phyloP scores from a whole-genome alignment of 2,888 invertebrate genomes.

The Spodoptera exigua region DNA sequence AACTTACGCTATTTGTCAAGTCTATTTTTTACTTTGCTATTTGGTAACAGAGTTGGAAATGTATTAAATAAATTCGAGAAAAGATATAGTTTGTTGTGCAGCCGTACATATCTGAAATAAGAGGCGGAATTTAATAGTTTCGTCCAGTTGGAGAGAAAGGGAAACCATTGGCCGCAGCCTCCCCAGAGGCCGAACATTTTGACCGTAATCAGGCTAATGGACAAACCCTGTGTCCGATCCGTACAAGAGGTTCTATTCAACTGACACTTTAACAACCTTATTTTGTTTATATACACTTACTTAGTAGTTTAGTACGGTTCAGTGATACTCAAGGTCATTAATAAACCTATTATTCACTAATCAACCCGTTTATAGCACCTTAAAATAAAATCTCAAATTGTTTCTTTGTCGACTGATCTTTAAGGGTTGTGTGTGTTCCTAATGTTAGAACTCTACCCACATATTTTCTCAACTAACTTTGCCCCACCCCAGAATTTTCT shows the following conservation, averaged over 20 bases:
- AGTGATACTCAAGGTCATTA: slow-evolving; percentile 56
- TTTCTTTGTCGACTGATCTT: too few relatives aligned
- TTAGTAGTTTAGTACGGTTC: slow-evolving; percentile 69
- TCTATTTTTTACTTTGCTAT: too few relatives aligned
- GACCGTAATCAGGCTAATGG: slow-evolving; percentile 88
- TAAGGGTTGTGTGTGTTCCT: too few relatives aligned
- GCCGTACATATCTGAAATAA: slow-evolving; percentile 34
- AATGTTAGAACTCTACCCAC: too few relatives aligned
- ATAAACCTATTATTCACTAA: slow-evolving; percentile 47
- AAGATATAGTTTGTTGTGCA: too few relatives aligned
- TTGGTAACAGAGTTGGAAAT: too few relatives aligned
- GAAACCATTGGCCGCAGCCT: slow-evolving; percentile 72
- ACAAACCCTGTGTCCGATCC: slow-evolving; percentile 82
- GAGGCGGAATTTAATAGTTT: slow-evolving; percentile 59
- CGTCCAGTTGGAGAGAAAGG: slow-evolving; percentile 66
- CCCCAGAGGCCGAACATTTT: slow-evolving; percentile 78
- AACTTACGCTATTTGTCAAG: too few relatives aligned
- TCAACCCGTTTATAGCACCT: too few relatives aligned
- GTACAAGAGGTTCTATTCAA: slow-evolving; percentile 76
- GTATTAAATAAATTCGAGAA: too few relatives aligned
- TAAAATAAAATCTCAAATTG: too few relatives aligned
- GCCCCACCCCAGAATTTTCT: too few relatives aligned
- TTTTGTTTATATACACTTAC: slow-evolving; percentile 76
- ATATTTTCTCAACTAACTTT: too few relatives aligned
- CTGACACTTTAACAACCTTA: slow-evolving; percentile 78